Percentiles rank a stretch among this genome's conserved stretches.
Evolutionary conservation across 2,797 vertebrate species (phyloP).

Genomic region (Coluber constrictor): DNA sequence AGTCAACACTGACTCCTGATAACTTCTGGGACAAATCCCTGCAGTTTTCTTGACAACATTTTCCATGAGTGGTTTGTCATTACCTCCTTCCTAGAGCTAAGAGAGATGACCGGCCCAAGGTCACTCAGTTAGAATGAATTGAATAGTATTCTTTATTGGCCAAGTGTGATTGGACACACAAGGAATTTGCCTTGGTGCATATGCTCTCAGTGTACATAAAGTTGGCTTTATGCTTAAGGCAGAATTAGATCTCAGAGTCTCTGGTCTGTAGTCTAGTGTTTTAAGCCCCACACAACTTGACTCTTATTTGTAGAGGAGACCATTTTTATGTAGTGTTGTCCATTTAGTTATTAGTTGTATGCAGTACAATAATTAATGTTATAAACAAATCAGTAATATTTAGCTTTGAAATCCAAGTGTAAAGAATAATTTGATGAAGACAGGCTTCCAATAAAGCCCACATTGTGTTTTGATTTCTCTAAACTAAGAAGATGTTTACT

Average conservation of each 20-base stretch:
- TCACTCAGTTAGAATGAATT: background rate
- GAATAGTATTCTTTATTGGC: no score
- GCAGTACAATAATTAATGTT: background rate
- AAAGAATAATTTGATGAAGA: background rate
- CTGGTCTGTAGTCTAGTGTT: background rate
- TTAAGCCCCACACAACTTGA: background rate
- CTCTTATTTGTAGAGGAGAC: background rate
- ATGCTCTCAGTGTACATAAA: no score
- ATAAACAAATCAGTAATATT: background rate
- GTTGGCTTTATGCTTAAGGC: background rate
- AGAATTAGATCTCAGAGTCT: background rate
- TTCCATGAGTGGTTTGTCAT: background rate
- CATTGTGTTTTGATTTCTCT: background rate
- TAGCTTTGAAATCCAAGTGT: background rate
- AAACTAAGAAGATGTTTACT: background rate
- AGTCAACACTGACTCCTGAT: background rate
- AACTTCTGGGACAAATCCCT: background rate
- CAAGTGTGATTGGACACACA: no score
- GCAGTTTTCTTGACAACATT: background rate
- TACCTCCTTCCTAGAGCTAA: background rate
- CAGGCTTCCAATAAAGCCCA: background rate
- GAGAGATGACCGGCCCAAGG: background rate
- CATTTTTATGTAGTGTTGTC: background rate
- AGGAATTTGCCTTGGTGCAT: no score
- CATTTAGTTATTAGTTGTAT: background rate